phyloP scores from a whole-genome alignment of 2,113 vertebrate genomes.

The Empidonax traillii region DNA sequence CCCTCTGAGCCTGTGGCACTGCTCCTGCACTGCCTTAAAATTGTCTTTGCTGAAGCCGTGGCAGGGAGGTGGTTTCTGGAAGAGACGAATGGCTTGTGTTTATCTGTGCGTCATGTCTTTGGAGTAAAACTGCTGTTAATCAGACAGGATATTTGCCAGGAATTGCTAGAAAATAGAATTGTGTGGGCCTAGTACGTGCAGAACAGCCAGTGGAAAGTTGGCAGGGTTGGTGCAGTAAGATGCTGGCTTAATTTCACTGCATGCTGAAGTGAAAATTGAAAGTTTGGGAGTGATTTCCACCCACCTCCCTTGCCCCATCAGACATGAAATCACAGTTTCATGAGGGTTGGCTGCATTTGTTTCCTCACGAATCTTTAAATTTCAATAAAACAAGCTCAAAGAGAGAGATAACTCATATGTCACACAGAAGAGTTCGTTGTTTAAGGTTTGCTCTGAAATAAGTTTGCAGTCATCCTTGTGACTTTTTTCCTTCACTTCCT shows the following conservation, averaged over 20 bases:
- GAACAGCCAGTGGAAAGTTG: slow-evolving; percentile 57
- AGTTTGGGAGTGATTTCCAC: not conserved
- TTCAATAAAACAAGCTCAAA: not conserved
- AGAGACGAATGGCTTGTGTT: not conserved
- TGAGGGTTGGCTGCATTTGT: not conserved
- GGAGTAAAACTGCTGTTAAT: slow-evolving; percentile 14
- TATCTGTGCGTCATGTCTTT: not conserved
- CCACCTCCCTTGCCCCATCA: fast-evolving
- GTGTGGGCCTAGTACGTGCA: not conserved
- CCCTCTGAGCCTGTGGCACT: not conserved
- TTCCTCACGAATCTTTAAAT: not conserved
- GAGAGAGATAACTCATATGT: not conserved
- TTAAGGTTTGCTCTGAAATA: not conserved
- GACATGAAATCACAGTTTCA: not conserved
- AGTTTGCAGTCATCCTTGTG: not conserved
- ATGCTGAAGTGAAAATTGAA: slow-evolving; percentile 5
- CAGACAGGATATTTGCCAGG: slow-evolving; percentile 51
- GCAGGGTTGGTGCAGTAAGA: not conserved
- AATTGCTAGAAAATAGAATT: slow-evolving; percentile 56
- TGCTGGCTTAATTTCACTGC: slow-evolving; percentile 17
- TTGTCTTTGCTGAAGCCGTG: not conserved
- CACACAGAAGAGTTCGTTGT: not conserved
- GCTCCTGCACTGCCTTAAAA: not conserved
- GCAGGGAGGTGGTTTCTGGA: not conserved
- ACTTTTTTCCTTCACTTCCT: not conserved